Evolutionary conservation across 2,113 vertebrate species (phyloP).

Genomic region (Rhineura floridana): DNA sequence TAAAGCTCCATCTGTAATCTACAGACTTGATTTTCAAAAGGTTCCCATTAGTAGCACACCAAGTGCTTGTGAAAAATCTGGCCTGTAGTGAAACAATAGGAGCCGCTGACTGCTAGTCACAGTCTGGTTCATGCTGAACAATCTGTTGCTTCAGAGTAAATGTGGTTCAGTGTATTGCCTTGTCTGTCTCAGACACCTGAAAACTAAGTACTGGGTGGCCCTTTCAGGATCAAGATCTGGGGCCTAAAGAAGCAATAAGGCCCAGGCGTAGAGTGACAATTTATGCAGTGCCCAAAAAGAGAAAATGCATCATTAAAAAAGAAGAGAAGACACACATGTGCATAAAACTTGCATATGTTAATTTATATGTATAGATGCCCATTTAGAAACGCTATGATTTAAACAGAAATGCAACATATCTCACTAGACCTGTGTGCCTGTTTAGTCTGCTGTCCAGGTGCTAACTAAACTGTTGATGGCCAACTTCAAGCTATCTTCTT

Average conservation of each 20-base stretch:
- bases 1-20: not conserved
- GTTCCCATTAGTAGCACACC: not conserved
- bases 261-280: not conserved
- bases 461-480: no score
- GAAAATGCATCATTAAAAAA: no score
- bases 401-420: no score
- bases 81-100: slow-evolving; percentile 11
- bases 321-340: no score
- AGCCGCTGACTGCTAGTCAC: not conserved
- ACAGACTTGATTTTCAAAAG: not conserved
- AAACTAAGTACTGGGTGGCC: not conserved
- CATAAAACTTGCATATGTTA: no score
- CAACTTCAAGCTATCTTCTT: no score
- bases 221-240: not conserved
- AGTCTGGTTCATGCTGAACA: not conserved
- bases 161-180: not conserved
- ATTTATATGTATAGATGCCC: no score
- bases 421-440: no score
- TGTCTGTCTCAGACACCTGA: not conserved
- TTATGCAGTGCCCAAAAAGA: no score
- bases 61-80: slow-evolving; percentile 11
- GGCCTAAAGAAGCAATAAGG: not conserved
- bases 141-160: not conserved
- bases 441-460: no score
- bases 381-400: no score